These are phyloP conservation scores for Polyploca ridens DNA, from an alignment of 2,888 invertebrate species.

Conservation along the genomic window DNA sequence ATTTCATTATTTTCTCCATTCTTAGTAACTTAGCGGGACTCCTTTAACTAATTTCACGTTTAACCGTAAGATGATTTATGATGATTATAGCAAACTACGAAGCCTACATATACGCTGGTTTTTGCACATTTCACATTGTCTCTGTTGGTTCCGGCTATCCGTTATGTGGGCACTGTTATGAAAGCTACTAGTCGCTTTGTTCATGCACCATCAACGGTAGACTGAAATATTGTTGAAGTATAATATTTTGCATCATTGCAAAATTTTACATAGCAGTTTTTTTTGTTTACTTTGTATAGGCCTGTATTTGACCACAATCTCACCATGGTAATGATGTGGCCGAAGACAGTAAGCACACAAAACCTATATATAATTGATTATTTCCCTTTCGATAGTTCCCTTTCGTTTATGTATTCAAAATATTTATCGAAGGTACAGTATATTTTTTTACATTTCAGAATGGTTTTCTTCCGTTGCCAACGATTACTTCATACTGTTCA, in stretches of 20 bases:
- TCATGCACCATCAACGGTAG: background rate
- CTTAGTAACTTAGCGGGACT: constrained; percentile 3
- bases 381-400: too few species aligned
- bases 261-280: background rate
- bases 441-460: constrained; percentile 39
- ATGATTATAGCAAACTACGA: constrained; percentile 36
- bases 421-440: constrained; percentile 34
- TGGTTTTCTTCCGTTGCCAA: constrained; percentile 47
- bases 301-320: background rate
- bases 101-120: constrained; percentile 38
- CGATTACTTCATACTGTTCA: constrained; percentile 55
- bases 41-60: background rate
- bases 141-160: constrained; percentile 22
- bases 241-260: background rate
- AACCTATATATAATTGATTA: too few species aligned
- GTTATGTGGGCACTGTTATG: constrained; percentile 47
- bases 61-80: constrained; percentile 38
- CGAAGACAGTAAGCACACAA: too few species aligned
- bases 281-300: too few species aligned
- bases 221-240: background rate
- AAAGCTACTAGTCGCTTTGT: constrained; percentile 16
- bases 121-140: constrained; percentile 49
- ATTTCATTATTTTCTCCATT: constrained; percentile 2
- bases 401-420: constrained; percentile 15
- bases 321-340: too few species aligned